phyloP scores from a whole-genome alignment of 1,140 invertebrate species.

The Neodiprion pinetum region DNA sequence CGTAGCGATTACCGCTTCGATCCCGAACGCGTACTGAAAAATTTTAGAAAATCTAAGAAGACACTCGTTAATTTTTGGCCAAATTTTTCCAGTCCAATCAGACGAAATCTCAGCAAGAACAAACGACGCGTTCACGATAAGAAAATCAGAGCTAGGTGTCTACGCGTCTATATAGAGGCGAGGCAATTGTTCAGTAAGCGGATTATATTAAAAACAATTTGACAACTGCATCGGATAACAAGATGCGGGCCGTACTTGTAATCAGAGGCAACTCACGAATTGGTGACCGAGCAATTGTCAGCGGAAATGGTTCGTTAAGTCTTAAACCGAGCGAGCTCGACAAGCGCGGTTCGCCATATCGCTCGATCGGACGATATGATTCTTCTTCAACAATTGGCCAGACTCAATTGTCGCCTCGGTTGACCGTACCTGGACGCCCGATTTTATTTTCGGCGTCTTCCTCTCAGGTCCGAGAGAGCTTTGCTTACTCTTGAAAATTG shows the following conservation, averaged over 20 bases:
- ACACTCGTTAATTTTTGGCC: background rate
- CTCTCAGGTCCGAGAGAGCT: no score
- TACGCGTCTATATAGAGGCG: background rate
- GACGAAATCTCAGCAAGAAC: no score
- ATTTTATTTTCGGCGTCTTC: no score
- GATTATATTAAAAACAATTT: slow-evolving; percentile 43
- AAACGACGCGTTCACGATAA: background rate
- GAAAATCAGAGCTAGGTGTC: background rate
- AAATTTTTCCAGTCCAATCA: no score
- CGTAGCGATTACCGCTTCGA: background rate
- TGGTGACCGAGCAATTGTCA: slow-evolving; percentile 49
- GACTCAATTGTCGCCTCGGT: background rate
- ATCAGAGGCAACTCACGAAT: slow-evolving; percentile 51
- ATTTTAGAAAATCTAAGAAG: background rate
- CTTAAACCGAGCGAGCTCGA: slow-evolving; percentile 38
- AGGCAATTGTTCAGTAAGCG: slow-evolving; percentile 31
- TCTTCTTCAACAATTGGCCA: background rate
- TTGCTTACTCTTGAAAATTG: no score
- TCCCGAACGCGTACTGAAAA: background rate
- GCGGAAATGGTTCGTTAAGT: slow-evolving; percentile 58
- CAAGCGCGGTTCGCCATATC: slow-evolving; percentile 38
- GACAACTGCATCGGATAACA: slow-evolving; percentile 46
- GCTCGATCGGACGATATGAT: background rate
- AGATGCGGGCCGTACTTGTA: slow-evolving; percentile 44
- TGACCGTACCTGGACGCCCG: background rate